Evolutionary conservation across 2,797 vertebrate species (phyloP).

Genomic region (Holocentrus rufus): DNA sequence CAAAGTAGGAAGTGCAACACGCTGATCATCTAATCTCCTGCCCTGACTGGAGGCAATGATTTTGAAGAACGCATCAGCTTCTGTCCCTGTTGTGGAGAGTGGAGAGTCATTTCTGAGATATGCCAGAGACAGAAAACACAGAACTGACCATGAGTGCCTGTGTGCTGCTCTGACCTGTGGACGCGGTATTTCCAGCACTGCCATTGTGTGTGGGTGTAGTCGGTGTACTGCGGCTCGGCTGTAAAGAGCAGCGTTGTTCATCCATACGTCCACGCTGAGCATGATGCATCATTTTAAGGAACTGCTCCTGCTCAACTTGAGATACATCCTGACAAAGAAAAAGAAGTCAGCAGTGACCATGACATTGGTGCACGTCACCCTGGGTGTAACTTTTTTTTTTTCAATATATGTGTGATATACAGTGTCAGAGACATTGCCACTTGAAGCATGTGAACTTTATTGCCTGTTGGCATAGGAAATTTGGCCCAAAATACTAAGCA

Average conservation of each 20-base stretch:
- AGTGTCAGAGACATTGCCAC: too few relatives aligned
- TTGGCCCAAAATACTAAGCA: too few relatives aligned
- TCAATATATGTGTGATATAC: too few relatives aligned
- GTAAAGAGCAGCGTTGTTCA: constrained; percentile 73
- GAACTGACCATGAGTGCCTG: constrained; percentile 4
- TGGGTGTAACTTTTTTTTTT: too few relatives aligned
- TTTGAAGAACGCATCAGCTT: constrained; percentile 63
- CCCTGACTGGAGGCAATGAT: constrained; percentile 58
- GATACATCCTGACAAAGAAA: constrained; percentile 44
- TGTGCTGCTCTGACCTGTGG: constrained; percentile 61
- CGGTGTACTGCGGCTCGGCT: constrained; percentile 67
- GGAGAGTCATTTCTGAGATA: constrained; percentile 35
- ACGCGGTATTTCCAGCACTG: constrained; percentile 49
- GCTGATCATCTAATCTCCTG: constrained; percentile 61
- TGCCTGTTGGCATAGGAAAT: too few relatives aligned
- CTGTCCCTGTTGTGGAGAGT: constrained; percentile 55
- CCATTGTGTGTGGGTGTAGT: constrained; percentile 59
- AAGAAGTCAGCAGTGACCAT: background rate
- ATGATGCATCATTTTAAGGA: constrained; percentile 70
- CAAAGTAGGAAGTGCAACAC: constrained; percentile 49
- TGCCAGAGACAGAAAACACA: constrained; percentile 32
- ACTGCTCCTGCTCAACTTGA: constrained; percentile 54
- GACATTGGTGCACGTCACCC: too few relatives aligned
- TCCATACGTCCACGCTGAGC: constrained; percentile 74
- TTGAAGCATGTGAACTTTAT: too few relatives aligned